Conservation (phyloP, 2,888 invertebrate genomes). For the Anorthoa munda region DNA sequence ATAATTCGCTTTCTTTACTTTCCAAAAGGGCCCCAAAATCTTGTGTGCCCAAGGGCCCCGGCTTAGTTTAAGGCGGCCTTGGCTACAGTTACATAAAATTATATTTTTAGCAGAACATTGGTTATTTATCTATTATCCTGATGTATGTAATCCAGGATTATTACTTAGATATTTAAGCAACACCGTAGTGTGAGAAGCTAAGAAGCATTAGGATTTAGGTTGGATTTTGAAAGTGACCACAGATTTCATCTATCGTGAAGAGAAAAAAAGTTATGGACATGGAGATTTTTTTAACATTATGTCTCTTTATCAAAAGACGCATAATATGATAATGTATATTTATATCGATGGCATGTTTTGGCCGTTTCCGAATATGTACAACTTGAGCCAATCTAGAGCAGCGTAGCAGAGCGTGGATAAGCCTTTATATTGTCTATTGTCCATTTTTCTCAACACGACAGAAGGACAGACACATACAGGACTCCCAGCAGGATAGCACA, state of each 20-base stretch:
- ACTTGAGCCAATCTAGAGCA: neutral
- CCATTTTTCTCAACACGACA: conserved; percentile 21
- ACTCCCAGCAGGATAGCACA: neutral
- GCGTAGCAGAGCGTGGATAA: no score
- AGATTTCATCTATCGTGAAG: conserved; percentile 28
- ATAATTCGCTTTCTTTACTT: no score
- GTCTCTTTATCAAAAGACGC: no score
- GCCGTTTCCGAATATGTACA: neutral
- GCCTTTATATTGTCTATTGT: no score
- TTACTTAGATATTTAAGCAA: conserved; percentile 66
- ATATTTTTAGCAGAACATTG: neutral
- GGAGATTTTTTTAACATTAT: neutral
- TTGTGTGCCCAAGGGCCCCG: no score
- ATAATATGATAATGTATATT: no score
- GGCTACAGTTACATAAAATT: conserved; percentile 20
- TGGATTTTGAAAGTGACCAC: conserved; percentile 54
- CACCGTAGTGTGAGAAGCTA: conserved; percentile 80
- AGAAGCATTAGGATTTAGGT: conserved; percentile 75
- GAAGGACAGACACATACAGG: conserved; percentile 9
- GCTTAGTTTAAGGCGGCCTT: no score
- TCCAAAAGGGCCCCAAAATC: no score
- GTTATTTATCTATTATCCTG: neutral
- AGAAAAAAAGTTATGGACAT: conserved; percentile 27
- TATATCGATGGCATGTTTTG: neutral
- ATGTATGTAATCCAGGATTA: neutral